These are phyloP conservation scores for Lanius ludovicianus DNA, from an alignment of 2,113 vertebrate genomes.

Conservation along the genomic window DNA sequence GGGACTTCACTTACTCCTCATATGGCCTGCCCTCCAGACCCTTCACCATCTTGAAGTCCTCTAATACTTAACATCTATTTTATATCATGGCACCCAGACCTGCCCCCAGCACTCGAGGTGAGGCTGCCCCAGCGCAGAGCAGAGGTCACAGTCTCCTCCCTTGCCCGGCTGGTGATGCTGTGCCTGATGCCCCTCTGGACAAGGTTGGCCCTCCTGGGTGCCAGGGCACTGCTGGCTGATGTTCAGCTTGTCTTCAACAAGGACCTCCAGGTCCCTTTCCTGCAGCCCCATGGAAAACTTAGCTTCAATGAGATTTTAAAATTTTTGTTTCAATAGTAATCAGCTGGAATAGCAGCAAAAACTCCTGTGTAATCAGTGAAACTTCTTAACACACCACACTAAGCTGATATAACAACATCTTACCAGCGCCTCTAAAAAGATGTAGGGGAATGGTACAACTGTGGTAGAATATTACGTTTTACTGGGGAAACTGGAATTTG, in stretches of 20 bases:
- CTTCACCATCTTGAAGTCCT: neutral
- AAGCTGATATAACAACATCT: neutral
- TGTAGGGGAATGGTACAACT: neutral
- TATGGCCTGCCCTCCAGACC: rapidly evolving
- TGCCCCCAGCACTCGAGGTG: rapidly evolving
- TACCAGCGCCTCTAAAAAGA: neutral
- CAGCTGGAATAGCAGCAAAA: neutral
- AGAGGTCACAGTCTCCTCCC: neutral
- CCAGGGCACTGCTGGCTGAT: neutral
- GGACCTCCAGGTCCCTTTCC: neutral
- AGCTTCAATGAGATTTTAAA: neutral
- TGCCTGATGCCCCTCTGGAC: neutral
- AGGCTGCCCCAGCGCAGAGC: rapidly evolving
- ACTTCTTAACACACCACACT: neutral
- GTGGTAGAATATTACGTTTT: neutral
- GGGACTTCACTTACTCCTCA: neutral
- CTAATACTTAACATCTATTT: neutral
- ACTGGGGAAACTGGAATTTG: neutral
- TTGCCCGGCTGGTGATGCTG: rapidly evolving
- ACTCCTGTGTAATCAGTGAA: neutral
- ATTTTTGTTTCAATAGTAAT: neutral
- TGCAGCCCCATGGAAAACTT: neutral
- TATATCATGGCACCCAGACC: rapidly evolving
- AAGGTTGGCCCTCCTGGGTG: rapidly evolving
- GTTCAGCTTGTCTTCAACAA: rapidly evolving